Evolutionary conservation across 1,140 invertebrate species (phyloP).

Genomic region (Bombus balteatus): DNA sequence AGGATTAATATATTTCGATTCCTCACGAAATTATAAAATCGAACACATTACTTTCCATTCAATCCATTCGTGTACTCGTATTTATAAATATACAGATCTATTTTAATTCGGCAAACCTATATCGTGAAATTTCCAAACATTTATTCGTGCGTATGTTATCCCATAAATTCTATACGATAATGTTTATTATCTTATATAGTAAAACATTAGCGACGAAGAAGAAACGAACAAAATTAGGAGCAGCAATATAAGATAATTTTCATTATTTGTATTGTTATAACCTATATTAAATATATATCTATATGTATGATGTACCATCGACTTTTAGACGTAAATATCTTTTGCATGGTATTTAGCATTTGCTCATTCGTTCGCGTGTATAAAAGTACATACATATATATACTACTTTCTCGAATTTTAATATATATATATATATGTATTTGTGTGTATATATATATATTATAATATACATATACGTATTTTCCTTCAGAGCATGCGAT

Average conservation of each 20-base stretch:
- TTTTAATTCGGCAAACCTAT: neutral
- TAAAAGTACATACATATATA: conserved; percentile 25
- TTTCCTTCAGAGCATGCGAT: conserved; percentile 59
- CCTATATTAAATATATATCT: neutral
- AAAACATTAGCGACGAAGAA: neutral
- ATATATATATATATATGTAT: conserved; percentile 20
- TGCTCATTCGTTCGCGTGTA: conserved; percentile 34
- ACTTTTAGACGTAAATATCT: conserved; percentile 38
- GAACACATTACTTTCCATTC: neutral
- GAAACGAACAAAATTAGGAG: too few species aligned
- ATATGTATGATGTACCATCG: conserved; percentile 19
- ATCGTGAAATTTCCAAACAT: neutral
- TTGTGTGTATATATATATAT: neutral
- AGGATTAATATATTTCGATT: too few species aligned
- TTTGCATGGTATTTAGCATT: conserved; percentile 59
- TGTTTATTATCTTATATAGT: conserved; percentile 3
- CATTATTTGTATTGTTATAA: neutral
- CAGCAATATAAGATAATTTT: neutral
- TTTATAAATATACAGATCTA: neutral
- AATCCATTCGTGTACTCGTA: neutral
- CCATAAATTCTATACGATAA: neutral
- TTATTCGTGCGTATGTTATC: neutral
- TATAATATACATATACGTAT: conserved; percentile 42
- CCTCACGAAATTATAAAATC: neutral
- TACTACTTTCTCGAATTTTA: conserved; percentile 26